These are phyloP conservation scores for Drepanosiphum platanoidis DNA, from an alignment of 2,888 invertebrate genomes.

Conservation along the genomic window DNA sequence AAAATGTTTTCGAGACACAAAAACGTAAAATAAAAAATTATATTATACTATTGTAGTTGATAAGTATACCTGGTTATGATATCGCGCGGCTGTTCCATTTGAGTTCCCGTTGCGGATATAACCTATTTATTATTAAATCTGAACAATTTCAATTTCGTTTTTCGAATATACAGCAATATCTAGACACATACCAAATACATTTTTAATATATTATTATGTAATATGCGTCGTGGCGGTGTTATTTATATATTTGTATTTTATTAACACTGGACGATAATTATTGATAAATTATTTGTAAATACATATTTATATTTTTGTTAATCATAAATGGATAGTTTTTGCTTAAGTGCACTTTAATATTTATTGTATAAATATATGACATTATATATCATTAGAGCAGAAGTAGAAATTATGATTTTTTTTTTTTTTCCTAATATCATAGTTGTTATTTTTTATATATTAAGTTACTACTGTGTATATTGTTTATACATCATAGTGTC, in stretches of 20 bases:
- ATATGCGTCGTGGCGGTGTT: not conserved
- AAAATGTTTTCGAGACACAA: not conserved
- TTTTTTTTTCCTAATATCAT: not conserved
- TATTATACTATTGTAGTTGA: no score
- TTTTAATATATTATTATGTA: not conserved
- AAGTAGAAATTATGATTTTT: not conserved
- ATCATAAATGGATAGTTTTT: not conserved
- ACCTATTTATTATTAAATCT: not conserved
- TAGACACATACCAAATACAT: not conserved
- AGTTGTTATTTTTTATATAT: slow-evolving; percentile 30
- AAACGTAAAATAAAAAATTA: not conserved
- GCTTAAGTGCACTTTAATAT: slow-evolving; percentile 19
- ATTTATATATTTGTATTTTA: no score
- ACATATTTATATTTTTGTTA: slow-evolving; percentile 51
- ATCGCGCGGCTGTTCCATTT: not conserved
- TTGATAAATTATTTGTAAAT: slow-evolving; percentile 54
- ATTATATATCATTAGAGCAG: not conserved
- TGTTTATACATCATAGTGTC: not conserved
- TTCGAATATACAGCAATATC: not conserved
- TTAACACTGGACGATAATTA: not conserved
- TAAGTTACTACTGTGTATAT: slow-evolving; percentile 16
- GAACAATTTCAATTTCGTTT: not conserved
- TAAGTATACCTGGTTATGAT: not conserved
- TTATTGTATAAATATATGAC: slow-evolving; percentile 1
- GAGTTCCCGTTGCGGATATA: not conserved